Conservation (phyloP, 2,113 vertebrate species). For the Corythornis cristatus region DNA sequence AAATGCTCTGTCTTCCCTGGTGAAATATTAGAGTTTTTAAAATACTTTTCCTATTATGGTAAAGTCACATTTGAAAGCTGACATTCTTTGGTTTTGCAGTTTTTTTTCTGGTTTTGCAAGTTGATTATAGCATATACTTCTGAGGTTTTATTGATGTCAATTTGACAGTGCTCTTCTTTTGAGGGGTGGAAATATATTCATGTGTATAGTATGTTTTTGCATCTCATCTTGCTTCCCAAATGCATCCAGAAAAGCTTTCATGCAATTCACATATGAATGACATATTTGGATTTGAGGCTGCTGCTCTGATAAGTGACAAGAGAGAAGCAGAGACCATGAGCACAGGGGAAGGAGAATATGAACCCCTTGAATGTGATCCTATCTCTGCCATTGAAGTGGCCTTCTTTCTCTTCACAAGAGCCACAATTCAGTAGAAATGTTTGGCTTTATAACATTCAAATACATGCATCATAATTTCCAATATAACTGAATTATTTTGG, state of each 20-base stretch:
- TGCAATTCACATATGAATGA: not conserved
- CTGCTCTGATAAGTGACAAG: not conserved
- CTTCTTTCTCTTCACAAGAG: not conserved
- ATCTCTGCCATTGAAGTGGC: not conserved
- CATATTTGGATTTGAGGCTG: not conserved
- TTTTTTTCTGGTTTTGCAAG: slow-evolving; percentile 10
- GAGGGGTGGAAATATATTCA: not conserved
- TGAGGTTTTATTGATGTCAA: not conserved
- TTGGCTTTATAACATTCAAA: not conserved
- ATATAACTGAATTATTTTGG: not conserved
- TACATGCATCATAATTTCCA: not conserved
- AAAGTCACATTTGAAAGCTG: not conserved
- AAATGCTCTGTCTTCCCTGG: not conserved
- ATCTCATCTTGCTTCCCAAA: not conserved
- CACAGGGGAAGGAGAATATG: not conserved
- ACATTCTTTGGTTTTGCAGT: not conserved
- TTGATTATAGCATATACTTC: not conserved
- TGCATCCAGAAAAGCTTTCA: not conserved
- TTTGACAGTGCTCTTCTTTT: not conserved
- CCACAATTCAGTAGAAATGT: not conserved
- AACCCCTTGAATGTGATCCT: not conserved
- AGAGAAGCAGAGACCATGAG: not conserved
- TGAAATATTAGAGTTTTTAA: not conserved
- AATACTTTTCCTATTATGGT: slow-evolving; percentile 33
- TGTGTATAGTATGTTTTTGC: not conserved